Conservation (phyloP, 2,113 vertebrate genomes). For the Elanoides forficatus region DNA sequence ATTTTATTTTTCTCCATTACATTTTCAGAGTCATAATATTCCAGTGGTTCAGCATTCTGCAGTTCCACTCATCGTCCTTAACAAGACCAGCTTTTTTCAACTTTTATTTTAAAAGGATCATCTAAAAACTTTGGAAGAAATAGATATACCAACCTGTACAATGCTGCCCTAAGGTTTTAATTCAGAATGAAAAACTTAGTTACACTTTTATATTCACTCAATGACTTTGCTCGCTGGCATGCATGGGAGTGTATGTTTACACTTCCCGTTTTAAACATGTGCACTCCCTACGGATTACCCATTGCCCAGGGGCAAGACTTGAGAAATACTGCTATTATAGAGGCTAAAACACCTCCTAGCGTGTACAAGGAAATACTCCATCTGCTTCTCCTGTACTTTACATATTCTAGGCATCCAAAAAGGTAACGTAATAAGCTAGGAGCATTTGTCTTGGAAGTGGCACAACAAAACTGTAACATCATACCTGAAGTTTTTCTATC, state of each 20-base stretch:
- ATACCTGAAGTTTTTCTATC: conserved; percentile 97
- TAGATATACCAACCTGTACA: not conserved
- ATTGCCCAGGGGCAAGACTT: not conserved
- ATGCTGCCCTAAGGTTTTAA: not conserved
- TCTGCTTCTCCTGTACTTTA: not conserved
- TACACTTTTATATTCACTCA: not conserved
- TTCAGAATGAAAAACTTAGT: not conserved
- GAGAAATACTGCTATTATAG: not conserved
- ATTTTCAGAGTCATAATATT: not conserved
- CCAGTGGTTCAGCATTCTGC: not conserved
- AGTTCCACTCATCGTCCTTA: not conserved
- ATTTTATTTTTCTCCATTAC: not conserved
- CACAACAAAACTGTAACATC: not conserved
- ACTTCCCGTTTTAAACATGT: not conserved
- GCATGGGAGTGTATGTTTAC: not conserved
- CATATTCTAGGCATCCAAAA: not conserved
- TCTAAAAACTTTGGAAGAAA: not conserved
- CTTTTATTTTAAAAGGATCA: not conserved
- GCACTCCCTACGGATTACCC: not conserved
- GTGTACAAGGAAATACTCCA: not conserved
- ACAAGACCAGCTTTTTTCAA: not conserved
- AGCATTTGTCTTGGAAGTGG: not conserved
- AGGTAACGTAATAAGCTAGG: not conserved
- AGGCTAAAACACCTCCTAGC: not conserved
- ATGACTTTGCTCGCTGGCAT: not conserved